A percentile compares a stretch with the other conserved stretches of the same genome.
phyloP scores from a whole-genome alignment of 2,113 vertebrate species.

The Castor canadensis region DNA sequence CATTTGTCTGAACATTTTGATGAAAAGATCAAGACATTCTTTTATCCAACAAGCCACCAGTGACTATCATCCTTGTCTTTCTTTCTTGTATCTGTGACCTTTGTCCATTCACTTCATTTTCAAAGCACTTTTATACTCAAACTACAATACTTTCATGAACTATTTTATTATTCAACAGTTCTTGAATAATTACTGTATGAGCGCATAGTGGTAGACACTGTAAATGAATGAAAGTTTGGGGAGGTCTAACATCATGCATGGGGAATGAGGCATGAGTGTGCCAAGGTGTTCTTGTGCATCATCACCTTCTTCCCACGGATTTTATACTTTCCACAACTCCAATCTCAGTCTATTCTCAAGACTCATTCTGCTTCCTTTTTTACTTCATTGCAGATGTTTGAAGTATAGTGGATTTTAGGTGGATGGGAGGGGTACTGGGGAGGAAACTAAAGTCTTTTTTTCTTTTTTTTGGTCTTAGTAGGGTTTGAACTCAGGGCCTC shows the following conservation, averaged over 20 bases:
- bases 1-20: slow-evolving; percentile 44
- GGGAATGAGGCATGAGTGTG: background rate
- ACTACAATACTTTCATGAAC: background rate
- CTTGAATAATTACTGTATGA: background rate
- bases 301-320: background rate
- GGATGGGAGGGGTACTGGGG: too few relatives aligned
- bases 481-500: too few relatives aligned
- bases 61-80: background rate
- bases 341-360: background rate
- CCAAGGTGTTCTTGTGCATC: background rate
- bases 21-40: background rate
- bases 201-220: background rate
- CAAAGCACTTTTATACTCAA: background rate
- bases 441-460: too few relatives aligned
- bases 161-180: background rate
- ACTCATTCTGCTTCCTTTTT: background rate
- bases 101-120: background rate
- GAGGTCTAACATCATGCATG: background rate
- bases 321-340: background rate
- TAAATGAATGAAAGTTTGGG: background rate
- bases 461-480: too few relatives aligned
- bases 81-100: background rate
- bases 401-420: too few relatives aligned
- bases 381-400: background rate
- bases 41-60: background rate